Evolutionary conservation across 1,140 invertebrate species (phyloP), one percentile per base, ranked within the genome.

Genomic region (Eueides isabella): DNA sequence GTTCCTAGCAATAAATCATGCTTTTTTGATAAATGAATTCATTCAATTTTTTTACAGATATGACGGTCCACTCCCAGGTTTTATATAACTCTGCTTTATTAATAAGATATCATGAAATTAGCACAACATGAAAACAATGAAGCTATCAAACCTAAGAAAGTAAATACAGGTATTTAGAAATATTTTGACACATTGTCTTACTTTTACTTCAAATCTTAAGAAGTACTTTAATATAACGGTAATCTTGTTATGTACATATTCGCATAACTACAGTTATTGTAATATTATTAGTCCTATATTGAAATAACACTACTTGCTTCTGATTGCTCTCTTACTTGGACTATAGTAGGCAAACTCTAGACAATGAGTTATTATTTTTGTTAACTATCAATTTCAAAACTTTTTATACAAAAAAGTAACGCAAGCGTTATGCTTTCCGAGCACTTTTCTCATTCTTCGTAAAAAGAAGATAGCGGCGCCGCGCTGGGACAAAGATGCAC

Each of bases 1-100:
- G 88, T 90, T 90, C 83, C 74, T 76, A 79, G 77, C 75, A 83
- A 90, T 90, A 88, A 90, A 90, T 90, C 88, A 90, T 86, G 69
- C 75, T 77, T 70, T 84, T 84, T 86, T 89, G 88, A 90, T 90
- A 85, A 88, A 88, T 90, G 83, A 84, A 85, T 81, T 80, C 80
- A 85, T 85, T 86, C 74, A 71, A 83, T 81, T 87, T 88, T 89
- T 87, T 88, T 72, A 84, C 88, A 88, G 79, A 78, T 81, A 72
- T 55, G 29, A 69, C 31, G 35, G 72, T 55, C 16, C n/a, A 41
- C 61, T 65, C 66, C 31, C 44, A 28, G 31, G 63, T 74, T 30
- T 69, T 61, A 61, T 68, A 68, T 68, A 68, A 23, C 26, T 33
- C 67, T 61, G n/a, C 35, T 61, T 69, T 61, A 48, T 35, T 31